These are phyloP conservation scores for Nyctalus aviator DNA, from an alignment of 2,797 vertebrate genomes.

Conservation along the genomic window DNA sequence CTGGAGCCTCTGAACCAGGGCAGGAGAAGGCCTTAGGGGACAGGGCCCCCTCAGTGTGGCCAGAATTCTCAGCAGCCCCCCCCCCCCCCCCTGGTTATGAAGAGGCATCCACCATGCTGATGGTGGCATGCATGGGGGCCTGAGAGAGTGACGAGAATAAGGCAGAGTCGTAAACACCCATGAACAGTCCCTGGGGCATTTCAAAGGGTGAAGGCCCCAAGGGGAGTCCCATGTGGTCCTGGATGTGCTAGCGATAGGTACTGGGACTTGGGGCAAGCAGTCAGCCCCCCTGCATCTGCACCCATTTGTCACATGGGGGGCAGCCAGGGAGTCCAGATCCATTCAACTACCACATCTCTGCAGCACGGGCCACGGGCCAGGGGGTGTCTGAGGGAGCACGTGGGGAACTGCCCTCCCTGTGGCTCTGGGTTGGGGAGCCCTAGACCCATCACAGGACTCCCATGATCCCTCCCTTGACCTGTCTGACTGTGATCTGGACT, in stretches of 20 bases:
- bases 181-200: neutral
- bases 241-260: neutral
- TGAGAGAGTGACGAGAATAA: rapidly evolving
- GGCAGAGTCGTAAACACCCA: neutral
- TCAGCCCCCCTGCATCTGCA: neutral
- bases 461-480: rapidly evolving
- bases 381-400: neutral
- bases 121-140: rapidly evolving
- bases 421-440: neutral
- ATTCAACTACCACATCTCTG: neutral
- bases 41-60: rapidly evolving
- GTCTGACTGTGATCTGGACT: neutral
- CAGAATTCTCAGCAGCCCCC: neutral
- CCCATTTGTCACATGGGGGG: neutral
- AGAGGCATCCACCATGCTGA: neutral
- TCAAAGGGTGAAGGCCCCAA: no score
- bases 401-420: neutral
- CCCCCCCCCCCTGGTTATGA: rapidly evolving
- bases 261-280: neutral
- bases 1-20: neutral
- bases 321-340: neutral
- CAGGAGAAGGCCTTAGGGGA: no score
- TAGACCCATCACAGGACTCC: neutral
- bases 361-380: neutral
- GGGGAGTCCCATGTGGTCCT: neutral